phyloP scores from a whole-genome alignment of 2,888 invertebrate species.

The Diachrysia chrysitis region DNA sequence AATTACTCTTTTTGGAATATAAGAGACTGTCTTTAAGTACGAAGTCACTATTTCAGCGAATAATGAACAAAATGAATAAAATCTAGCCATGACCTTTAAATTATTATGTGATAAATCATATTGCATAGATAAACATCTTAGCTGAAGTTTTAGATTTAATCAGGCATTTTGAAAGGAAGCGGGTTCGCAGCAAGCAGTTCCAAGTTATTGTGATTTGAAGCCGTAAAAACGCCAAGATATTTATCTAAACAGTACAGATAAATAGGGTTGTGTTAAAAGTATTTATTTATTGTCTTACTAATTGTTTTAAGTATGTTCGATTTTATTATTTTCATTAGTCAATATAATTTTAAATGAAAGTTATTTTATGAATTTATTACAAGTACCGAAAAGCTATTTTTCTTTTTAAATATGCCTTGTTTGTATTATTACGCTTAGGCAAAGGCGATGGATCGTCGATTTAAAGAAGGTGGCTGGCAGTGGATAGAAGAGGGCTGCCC shows the following conservation, averaged over 20 bases:
- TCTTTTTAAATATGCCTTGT: too few relatives aligned
- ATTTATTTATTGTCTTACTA: not conserved
- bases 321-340: not conserved
- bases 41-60: not conserved
- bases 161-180: constrained; percentile 35
- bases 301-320: not conserved
- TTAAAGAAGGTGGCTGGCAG: too few relatives aligned
- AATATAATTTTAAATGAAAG: too few relatives aligned
- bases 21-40: not conserved
- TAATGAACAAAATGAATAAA: constrained; percentile 16
- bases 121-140: constrained; percentile 42
- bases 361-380: too few relatives aligned
- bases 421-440: too few relatives aligned
- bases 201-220: constrained; percentile 15
- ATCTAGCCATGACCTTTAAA: constrained; percentile 30
- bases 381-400: too few relatives aligned
- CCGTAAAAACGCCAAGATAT: not conserved
- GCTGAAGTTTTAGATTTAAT: constrained; percentile 40
- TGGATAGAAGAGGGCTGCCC: too few relatives aligned
- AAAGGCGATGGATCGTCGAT: too few relatives aligned
- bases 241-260: constrained; percentile 1
- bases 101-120: constrained; percentile 46
- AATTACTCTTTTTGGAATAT: not conserved
- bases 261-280: not conserved
- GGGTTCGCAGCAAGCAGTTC: constrained; percentile 13